These are phyloP conservation scores for Archips crataeganus DNA, from an alignment of 2,888 invertebrate genomes.

Conservation along the genomic window DNA sequence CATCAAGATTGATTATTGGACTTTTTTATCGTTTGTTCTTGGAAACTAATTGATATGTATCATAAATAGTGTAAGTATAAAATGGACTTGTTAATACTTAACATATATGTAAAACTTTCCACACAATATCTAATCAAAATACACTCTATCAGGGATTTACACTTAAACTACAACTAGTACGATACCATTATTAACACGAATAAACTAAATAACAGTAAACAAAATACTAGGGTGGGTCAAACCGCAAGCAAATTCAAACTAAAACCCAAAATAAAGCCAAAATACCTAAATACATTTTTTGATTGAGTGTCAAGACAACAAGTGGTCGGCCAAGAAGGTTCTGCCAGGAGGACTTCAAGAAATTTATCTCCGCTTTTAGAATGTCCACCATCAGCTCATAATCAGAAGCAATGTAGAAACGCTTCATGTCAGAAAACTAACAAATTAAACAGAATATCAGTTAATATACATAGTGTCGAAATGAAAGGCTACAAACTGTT, in stretches of 20 bases:
- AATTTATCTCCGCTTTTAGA: slow-evolving; percentile 98
- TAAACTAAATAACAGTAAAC: slow-evolving; percentile 13
- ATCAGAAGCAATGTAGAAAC: slow-evolving; percentile 99
- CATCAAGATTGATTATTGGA: too few species aligned
- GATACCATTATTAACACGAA: not conserved
- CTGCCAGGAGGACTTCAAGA: slow-evolving; percentile 99
- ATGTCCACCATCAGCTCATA: slow-evolving; percentile 99
- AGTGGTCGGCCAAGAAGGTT: slow-evolving; percentile 98
- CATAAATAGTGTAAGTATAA: not conserved
- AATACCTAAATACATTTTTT: slow-evolving; percentile 93
- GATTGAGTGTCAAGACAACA: slow-evolving; percentile 95
- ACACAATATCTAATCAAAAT: slow-evolving; percentile 4
- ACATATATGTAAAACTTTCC: not conserved
- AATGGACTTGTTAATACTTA: not conserved
- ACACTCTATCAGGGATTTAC: not conserved
- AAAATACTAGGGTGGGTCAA: slow-evolving; percentile 47
- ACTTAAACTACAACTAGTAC: slow-evolving; percentile 18
- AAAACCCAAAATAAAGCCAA: slow-evolving; percentile 52
- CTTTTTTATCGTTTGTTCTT: too few species aligned
- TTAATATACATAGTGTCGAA: not conserved
- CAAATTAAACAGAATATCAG: slow-evolving; percentile 55
- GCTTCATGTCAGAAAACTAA: slow-evolving; percentile 98
- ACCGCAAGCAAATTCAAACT: slow-evolving; percentile 60
- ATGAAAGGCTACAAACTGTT: too few species aligned
- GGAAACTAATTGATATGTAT: too few species aligned